These are phyloP conservation scores for Festucalex cinctus DNA, from an alignment of 2,113 vertebrate genomes.

Conservation along the genomic window DNA sequence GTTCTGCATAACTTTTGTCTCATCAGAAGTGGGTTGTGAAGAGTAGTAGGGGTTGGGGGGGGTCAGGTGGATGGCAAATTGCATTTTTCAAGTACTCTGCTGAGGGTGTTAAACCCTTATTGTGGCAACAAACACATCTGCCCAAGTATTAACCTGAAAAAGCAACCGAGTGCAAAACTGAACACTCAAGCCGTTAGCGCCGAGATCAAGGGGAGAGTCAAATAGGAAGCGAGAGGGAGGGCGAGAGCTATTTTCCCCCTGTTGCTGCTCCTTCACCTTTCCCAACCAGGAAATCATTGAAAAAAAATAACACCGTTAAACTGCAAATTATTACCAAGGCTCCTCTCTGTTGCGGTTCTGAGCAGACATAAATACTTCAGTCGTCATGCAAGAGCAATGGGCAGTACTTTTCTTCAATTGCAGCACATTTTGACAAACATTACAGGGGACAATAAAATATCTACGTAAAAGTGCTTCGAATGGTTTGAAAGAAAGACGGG, in stretches of 20 bases:
- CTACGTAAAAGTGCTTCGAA: constrained; percentile 42
- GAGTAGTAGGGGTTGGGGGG: constrained; percentile 3
- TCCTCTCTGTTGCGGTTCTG: constrained; percentile 42
- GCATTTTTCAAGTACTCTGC: constrained; percentile 68
- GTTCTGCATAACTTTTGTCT: constrained; percentile 72
- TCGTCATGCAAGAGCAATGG: constrained; percentile 53
- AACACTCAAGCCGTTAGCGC: constrained; percentile 59
- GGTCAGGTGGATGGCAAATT: constrained; percentile 19
- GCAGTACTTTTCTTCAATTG: constrained; percentile 55
- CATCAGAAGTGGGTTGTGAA: constrained; percentile 19
- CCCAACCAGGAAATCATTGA: constrained; percentile 56
- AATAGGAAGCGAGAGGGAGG: constrained; percentile 22
- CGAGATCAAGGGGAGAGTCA: constrained; percentile 24
- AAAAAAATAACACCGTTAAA: constrained; percentile 64
- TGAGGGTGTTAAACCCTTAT: constrained; percentile 67
- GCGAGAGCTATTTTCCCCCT: constrained; percentile 32
- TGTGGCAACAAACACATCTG: constrained; percentile 74
- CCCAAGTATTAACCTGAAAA: constrained; percentile 76
- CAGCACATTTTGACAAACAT: constrained; percentile 61
- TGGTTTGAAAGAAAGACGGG: constrained; percentile 21
- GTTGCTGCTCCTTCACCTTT: constrained; percentile 46
- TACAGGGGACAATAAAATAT: constrained; percentile 60
- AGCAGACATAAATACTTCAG: constrained; percentile 55
- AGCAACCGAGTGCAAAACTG: constrained; percentile 71
- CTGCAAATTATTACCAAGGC: constrained; percentile 63